Evolutionary conservation across 2,888 invertebrate species (phyloP).

Genomic region (Chouioia cunea): DNA sequence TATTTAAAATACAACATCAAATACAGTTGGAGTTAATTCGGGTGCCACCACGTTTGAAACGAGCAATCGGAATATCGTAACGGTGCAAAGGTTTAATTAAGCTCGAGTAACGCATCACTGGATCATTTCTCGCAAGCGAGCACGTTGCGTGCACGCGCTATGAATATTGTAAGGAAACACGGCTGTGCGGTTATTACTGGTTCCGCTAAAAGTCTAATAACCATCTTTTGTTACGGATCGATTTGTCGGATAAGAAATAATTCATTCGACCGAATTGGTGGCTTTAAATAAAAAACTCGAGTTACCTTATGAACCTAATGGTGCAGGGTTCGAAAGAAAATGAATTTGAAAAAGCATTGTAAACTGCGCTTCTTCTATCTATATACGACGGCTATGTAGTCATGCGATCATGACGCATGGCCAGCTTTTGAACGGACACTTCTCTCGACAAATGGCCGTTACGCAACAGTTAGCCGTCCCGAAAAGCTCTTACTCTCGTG

Average conservation of each 20-base stretch:
- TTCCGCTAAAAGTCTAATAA: slow-evolving; percentile 5
- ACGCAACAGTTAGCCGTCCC: slow-evolving; percentile 22
- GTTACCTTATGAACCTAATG: too few relatives aligned
- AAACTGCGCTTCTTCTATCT: too few relatives aligned
- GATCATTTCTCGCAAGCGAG: background rate
- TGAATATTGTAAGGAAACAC: background rate
- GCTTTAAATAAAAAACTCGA: too few relatives aligned
- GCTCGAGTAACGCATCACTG: background rate
- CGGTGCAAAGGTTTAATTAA: too few relatives aligned
- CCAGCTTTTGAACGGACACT: slow-evolving; percentile 26
- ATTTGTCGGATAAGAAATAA: too few relatives aligned
- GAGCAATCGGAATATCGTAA: too few relatives aligned
- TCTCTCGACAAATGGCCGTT: slow-evolving; percentile 13
- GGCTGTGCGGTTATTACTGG: background rate
- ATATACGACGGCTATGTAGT: slow-evolving; percentile 20
- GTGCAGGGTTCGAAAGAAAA: too few relatives aligned
- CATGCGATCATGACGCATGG: slow-evolving; percentile 31
- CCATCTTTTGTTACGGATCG: background rate
- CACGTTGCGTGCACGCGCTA: background rate
- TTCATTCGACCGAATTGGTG: too few relatives aligned
- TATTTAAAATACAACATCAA: too few relatives aligned
- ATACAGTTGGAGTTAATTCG: too few relatives aligned
- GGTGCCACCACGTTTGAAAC: too few relatives aligned
- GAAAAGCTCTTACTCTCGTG: background rate
- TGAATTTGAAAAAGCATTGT: background rate